Base-by-base conservation (phyloP, 64 coral and sea anemone species). In the Trachythela sp. region DNA sequence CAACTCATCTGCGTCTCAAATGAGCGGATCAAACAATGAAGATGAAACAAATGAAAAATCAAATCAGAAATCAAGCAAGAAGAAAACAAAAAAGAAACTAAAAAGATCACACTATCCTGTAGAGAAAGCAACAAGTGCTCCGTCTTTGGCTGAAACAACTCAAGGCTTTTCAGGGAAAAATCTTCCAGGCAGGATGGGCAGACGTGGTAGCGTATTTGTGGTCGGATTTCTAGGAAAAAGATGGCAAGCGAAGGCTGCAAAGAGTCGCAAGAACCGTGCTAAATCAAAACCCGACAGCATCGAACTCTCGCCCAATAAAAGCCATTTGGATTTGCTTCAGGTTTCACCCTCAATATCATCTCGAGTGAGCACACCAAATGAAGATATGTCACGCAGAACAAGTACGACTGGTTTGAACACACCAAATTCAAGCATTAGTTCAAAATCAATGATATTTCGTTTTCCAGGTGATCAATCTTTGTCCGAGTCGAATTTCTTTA, bases 201-300 rank as follows among this genome's bases (percentile, higher is more conserved):
- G 75, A 80, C 31, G 75, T 0, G 75, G 37, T 14, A 80, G 75
- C 33, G 75, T 80, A 1, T 80, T 80, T 80, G 75, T 80, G 20
- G 75, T 80, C 11, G 75, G 75, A 80, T 80, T 80, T 38, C 31
- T 80, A 13, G 75, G 75, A n/a, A 64, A 80, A 39, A 80, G 37
- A 80, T 80, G 75, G 75, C 31, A 37, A 20, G 75, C 75, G 35
- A 80, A 80, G 33, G 75, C 34, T 14, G 75, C 75, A 39, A 80
- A 20, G 20, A 80, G 37, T 39, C 75, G 75, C 4, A 37, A 17
- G 34, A 80, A 37, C 4, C 56, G 56, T 64, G 26, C 26, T 64
- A 20, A 64, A n/a, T 64, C 56, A 64, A 64, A 64, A 5, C 56
- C 8, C 8, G 56, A 64, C 8, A 27, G 26, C 13, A 64, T 64